Evolutionary conservation across 2,888 invertebrate genomes (phyloP), one percentile per base, ranked within the genome.

Genomic region (Cataglyphis rosenhaueri): DNA sequence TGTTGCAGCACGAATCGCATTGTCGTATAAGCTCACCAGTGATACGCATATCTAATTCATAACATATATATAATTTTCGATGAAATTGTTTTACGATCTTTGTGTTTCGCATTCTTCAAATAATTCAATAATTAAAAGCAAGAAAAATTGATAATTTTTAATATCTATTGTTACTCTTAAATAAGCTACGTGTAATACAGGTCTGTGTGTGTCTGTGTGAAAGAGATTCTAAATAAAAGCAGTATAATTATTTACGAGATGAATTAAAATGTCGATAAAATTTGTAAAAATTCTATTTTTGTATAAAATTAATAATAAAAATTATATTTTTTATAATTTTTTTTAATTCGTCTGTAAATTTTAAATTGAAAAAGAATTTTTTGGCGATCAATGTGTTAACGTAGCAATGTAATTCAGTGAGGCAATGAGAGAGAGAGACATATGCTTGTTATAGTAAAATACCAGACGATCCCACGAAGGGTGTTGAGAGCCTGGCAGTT

Each of bases 401-500:
- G 4, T 25, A 32, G 18, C 48, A 29, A 0, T 29, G 25, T 10
- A 44, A 29, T 74, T 12, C 25, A 52, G 35, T 5, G 18, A 12
- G 29, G 32, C 44, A 41, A 59, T 21, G 25, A 29, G 2, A 29
- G 1, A 29, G 1, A 29, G 29, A 29, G 3, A 21, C 18, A 32
- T 10, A 18, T 68, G 18, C 35, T 29, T n/a, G 70, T 73, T 73
- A 29, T 6, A 21, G 21, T 66, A 18, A 44, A 59, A 41, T 18
- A 44, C 12, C 71, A 71, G 25, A 0, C 21, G 12, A 70, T 41
- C 10, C 32, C 18, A 59, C 71, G 57, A 73, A 57, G 44, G 78
- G 25, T 44, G 44, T 66, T 25, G 41, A 44, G 41, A 44, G 41
- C 8, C 76, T 66, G 64, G 59, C 35, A 29, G 81, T 84, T 89